These are phyloP conservation scores for Brachionus asplanchnoidis DNA, from an alignment of 1,140 invertebrate genomes.

Conservation along the genomic window DNA sequence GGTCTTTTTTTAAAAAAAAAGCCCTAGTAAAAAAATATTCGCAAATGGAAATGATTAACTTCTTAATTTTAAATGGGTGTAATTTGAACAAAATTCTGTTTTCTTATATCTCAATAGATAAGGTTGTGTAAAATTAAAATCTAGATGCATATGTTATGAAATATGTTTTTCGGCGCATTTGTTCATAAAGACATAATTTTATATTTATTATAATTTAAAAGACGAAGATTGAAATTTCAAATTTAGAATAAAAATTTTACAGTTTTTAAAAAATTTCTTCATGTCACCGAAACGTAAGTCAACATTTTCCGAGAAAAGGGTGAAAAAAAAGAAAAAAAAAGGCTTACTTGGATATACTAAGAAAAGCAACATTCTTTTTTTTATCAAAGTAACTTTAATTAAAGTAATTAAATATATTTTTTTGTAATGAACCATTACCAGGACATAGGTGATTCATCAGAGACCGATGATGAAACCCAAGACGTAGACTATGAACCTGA, in stretches of 20 bases:
- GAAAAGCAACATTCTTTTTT: constrained; percentile 1
- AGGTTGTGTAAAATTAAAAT: neutral
- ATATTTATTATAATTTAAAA: neutral
- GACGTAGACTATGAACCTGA: constrained; percentile 25
- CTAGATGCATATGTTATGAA: neutral
- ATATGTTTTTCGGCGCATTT: neutral
- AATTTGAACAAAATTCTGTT: neutral
- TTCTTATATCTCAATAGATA: neutral
- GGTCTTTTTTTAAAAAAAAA: no score
- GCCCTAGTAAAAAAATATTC: neutral
- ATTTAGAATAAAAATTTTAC: neutral
- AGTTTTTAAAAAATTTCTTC: neutral
- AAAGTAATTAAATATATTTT: neutral
- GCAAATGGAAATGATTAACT: neutral
- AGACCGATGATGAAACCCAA: constrained; percentile 25
- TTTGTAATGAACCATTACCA: neutral
- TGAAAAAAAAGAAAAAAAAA: constrained; percentile 32
- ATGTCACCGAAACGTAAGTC: constrained; percentile 15
- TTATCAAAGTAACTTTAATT: neutral
- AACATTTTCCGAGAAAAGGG: neutral
- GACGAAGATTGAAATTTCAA: neutral
- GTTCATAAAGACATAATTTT: neutral
- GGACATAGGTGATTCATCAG: neutral
- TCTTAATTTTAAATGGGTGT: neutral
- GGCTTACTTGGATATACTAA: constrained; percentile 5